phyloP scores from a whole-genome alignment of 1,140 invertebrate species.

The Lysiphlebus fabarum region DNA sequence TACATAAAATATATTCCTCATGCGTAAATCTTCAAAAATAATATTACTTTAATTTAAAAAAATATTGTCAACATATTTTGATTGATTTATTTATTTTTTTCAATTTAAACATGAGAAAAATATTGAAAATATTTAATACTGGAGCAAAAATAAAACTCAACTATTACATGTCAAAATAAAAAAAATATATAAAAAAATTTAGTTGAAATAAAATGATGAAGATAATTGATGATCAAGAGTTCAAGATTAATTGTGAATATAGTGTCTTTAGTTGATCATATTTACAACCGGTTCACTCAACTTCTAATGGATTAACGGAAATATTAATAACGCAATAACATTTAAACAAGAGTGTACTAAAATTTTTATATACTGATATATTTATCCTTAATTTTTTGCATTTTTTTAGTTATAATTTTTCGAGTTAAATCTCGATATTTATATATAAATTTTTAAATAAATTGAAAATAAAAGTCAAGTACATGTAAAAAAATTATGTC shows the following conservation, averaged over 20 bases:
- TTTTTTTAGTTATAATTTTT: too few relatives aligned
- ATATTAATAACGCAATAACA: constrained; percentile 29
- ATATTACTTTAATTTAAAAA: neutral
- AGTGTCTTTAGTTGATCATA: constrained; percentile 12
- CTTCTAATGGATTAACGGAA: constrained; percentile 26
- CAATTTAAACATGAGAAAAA: neutral
- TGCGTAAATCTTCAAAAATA: constrained; percentile 8
- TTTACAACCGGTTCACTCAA: constrained; percentile 22
- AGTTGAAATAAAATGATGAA: constrained; percentile 1
- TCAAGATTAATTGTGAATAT: constrained; percentile 23
- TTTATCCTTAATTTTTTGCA: too few relatives aligned
- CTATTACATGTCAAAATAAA: constrained; percentile 5
- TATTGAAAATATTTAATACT: constrained; percentile 5
- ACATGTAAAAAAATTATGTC: too few relatives aligned
- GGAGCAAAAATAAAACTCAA: neutral
- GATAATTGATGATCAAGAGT: constrained; percentile 20
- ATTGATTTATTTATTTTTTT: too few relatives aligned
- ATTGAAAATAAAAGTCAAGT: too few relatives aligned
- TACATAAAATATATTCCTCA: neutral
- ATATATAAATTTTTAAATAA: too few relatives aligned
- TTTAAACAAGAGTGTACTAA: neutral
- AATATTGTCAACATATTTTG: too few relatives aligned
- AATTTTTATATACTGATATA: too few relatives aligned
- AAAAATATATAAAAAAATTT: neutral
- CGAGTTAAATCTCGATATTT: too few relatives aligned